A percentile compares a stretch with the other conserved stretches of the same genome.
These are phyloP conservation scores for Calliphora vomitoria DNA, from an alignment of 2,888 invertebrate species.

Conservation along the genomic window DNA sequence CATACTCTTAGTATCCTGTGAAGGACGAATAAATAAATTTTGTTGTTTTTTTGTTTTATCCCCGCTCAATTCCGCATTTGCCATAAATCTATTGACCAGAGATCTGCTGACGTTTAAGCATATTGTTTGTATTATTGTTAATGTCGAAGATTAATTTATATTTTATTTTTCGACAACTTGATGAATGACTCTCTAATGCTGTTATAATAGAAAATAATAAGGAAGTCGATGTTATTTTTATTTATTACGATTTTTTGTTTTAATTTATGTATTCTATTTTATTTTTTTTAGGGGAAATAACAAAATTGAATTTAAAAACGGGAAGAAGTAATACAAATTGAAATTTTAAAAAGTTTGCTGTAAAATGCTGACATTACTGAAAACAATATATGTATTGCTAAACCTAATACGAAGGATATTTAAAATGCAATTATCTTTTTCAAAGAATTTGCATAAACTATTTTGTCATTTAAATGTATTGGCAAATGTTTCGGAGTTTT, in stretches of 20 bases:
- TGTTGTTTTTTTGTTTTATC: not conserved
- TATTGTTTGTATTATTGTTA: constrained; percentile 45
- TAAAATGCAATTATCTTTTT: too few species aligned
- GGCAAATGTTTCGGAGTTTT: too few species aligned
- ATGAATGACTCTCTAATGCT: constrained; percentile 49
- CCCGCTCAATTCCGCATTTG: not conserved
- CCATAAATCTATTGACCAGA: constrained; percentile 16
- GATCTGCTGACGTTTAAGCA: constrained; percentile 9
- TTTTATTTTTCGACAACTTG: constrained; percentile 36
- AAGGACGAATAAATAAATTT: constrained; percentile 29
- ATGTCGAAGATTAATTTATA: constrained; percentile 41
- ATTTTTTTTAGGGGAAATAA: not conserved
- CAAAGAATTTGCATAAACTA: too few species aligned
- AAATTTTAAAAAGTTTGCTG: too few species aligned
- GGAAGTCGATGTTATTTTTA: not conserved
- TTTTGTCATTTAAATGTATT: too few species aligned
- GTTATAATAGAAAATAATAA: constrained; percentile 32
- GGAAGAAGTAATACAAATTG: not conserved
- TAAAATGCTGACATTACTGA: too few species aligned
- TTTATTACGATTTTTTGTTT: constrained; percentile 12
- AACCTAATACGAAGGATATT: not conserved
- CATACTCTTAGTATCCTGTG: not conserved
- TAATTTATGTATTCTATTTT: not conserved
- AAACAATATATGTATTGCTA: not conserved
- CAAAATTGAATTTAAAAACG: not conserved